Conservation (phyloP, 2,888 invertebrate genomes). For the Nephrotoma flavescens region DNA sequence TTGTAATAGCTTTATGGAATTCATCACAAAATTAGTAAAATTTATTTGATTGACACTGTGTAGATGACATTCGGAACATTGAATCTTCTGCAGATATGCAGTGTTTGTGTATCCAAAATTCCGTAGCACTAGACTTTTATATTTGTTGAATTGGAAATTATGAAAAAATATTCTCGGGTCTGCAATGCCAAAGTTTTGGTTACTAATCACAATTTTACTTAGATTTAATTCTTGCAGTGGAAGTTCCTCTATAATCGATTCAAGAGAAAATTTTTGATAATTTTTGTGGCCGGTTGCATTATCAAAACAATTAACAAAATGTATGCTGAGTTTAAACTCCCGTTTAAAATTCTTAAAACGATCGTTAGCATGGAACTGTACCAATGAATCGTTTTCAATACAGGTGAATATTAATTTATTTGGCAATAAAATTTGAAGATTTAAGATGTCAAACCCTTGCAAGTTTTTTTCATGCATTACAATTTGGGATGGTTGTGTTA, state of each 20-base stretch:
- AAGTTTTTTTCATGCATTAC: no score
- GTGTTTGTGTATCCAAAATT: neutral
- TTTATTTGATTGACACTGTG: neutral
- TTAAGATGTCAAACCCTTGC: no score
- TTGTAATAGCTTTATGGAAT: neutral
- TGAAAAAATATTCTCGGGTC: neutral
- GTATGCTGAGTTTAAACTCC: neutral
- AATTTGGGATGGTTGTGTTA: no score
- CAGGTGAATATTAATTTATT: neutral
- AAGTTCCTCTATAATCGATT: neutral
- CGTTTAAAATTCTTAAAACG: neutral
- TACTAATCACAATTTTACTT: neutral
- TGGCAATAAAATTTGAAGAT: neutral
- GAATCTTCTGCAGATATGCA: neutral
- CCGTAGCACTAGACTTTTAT: neutral
- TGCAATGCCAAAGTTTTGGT: neutral
- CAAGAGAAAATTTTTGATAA: neutral
- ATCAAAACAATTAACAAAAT: neutral
- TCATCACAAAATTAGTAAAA: neutral
- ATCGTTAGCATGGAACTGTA: neutral
- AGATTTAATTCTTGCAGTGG: neutral
- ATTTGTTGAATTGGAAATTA: neutral
- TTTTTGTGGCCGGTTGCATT: neutral
- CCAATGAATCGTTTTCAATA: neutral
- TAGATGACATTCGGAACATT: neutral